Evolutionary conservation across 2,113 vertebrate species (phyloP).

Genomic region (Poeciliopsis retropinna): DNA sequence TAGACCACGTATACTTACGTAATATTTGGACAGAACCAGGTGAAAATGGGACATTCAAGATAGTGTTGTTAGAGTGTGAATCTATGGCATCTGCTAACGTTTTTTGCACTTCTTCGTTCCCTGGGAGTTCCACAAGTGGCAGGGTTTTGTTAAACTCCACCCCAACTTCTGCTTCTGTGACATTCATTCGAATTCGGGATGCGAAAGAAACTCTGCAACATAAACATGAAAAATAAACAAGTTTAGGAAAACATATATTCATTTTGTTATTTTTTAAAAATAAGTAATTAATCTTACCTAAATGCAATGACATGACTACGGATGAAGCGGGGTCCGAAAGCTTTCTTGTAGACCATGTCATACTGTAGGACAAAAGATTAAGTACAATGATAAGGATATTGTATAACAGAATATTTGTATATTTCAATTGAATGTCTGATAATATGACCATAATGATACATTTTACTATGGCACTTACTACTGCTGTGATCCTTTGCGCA

Average conservation of each 20-base stretch:
- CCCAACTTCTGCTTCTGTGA: constrained; percentile 5
- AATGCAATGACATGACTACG: background rate
- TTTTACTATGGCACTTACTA: background rate
- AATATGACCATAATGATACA: background rate
- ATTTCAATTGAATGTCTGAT: background rate
- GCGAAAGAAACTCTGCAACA: background rate
- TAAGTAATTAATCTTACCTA: constrained; percentile 11
- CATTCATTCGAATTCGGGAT: background rate
- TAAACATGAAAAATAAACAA: background rate
- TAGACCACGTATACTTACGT: background rate
- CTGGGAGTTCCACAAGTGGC: background rate
- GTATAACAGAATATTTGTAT: background rate
- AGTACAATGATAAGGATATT: background rate
- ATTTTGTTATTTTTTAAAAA: background rate
- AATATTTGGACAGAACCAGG: background rate
- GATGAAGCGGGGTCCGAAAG: background rate
- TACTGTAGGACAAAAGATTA: constrained; percentile 8
- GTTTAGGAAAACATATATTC: background rate
- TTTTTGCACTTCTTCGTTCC: accelerated
- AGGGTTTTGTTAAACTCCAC: constrained; percentile 30
- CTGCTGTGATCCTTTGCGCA: background rate
- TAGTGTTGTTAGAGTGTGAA: background rate
- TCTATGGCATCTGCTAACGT: background rate
- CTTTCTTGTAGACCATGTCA: accelerated
- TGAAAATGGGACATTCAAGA: background rate